Evolutionary conservation across 2,797 vertebrate species (phyloP).

Genomic region (Aselliscus stoliczkanus): DNA sequence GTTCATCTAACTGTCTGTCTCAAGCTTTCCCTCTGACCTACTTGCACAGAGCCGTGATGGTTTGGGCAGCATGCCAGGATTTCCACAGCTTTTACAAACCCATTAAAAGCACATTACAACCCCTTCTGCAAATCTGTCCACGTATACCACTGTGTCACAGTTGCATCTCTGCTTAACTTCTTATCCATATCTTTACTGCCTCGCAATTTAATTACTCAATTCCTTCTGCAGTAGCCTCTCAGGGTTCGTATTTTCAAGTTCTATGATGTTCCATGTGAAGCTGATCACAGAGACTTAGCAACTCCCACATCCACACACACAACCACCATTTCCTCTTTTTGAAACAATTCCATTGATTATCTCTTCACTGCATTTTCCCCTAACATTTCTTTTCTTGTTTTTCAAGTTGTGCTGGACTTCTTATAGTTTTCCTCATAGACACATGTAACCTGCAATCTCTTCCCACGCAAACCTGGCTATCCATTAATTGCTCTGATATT

Average conservation of each 20-base stretch:
- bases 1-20: background rate
- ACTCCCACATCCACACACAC: fast-evolving
- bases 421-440: background rate
- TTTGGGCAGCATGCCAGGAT: conserved; percentile 40
- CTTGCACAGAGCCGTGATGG: background rate
- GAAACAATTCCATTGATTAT: background rate
- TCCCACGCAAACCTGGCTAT: background rate
- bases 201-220: background rate
- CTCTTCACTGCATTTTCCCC: background rate
- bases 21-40: background rate
- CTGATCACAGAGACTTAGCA: background rate
- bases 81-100: conserved; percentile 59
- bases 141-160: background rate
- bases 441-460: background rate
- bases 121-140: conserved; percentile 1
- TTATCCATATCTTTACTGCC: background rate
- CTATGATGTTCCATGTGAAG: background rate
- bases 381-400: background rate
- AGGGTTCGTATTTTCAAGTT: background rate
- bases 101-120: conserved; percentile 63
- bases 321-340: background rate
- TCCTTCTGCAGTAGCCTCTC: background rate
- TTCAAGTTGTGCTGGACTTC: background rate
- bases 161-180: background rate
- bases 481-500: background rate